Conservation (phyloP, 2,888 invertebrate genomes). For the Calameuta idolon region DNA sequence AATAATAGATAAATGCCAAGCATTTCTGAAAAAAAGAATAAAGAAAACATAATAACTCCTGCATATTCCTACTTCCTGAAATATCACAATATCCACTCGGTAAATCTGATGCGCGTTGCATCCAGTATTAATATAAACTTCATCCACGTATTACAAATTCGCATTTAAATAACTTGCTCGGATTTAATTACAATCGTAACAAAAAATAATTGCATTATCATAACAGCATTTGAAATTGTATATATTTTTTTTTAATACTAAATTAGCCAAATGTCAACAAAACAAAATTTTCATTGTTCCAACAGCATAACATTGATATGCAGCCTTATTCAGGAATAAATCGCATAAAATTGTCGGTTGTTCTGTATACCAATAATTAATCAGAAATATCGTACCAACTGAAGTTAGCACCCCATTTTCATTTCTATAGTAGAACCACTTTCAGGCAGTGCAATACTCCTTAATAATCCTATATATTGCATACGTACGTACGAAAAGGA, state of each 20-base stretch:
- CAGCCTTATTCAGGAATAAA: neutral
- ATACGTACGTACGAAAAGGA: neutral
- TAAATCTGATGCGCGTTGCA: neutral
- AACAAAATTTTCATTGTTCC: neutral
- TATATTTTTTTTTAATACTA: neutral
- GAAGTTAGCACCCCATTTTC: neutral
- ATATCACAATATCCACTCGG: neutral
- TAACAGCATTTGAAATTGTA: neutral
- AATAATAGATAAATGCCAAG: constrained; percentile 1
- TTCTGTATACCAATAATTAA: too few species aligned
- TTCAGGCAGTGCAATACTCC: neutral
- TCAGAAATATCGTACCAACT: neutral
- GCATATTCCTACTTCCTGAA: neutral
- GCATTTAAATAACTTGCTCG: too few species aligned
- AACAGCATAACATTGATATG: neutral
- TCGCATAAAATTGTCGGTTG: too few species aligned
- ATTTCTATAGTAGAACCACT: neutral
- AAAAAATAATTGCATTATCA: neutral
- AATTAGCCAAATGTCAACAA: neutral
- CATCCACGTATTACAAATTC: too few species aligned
- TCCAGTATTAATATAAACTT: too few species aligned
- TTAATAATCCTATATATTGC: neutral
- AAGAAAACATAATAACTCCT: neutral
- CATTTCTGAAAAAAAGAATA: neutral
- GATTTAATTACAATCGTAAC: neutral